Percentiles rank a stretch among this genome's conserved stretches.
phyloP scores from a whole-genome alignment of 2,888 invertebrate species.

The Epistrophella euchroma region DNA sequence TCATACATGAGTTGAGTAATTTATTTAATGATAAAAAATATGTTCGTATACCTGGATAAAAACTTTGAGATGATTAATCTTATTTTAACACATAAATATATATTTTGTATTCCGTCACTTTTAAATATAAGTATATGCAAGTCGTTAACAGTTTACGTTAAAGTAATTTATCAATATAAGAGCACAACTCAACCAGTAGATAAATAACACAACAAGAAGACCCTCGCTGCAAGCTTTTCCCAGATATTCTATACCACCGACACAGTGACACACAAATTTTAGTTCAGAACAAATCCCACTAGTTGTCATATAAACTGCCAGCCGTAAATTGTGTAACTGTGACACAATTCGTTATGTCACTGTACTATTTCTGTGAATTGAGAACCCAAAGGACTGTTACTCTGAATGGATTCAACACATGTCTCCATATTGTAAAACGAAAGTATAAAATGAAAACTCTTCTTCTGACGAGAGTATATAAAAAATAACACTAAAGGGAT shows the following conservation, averaged over 20 bases:
- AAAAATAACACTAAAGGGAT: conserved; percentile 34
- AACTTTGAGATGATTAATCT: too few relatives aligned
- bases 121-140: too few relatives aligned
- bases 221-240: background rate
- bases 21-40: too few relatives aligned
- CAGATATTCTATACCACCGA: background rate
- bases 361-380: conserved; percentile 36
- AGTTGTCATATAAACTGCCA: conserved; percentile 62
- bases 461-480: background rate
- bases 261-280: background rate
- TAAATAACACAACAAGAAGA: background rate
- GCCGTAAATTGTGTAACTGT: conserved; percentile 61
- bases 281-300: conserved; percentile 40
- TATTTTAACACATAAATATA: too few relatives aligned
- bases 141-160: too few relatives aligned
- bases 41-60: too few relatives aligned
- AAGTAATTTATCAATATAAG: too few relatives aligned
- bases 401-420: conserved; percentile 67
- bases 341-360: conserved; percentile 64
- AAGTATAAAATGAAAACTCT: conserved; percentile 19
- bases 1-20: too few relatives aligned
- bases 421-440: conserved; percentile 23
- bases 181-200: too few relatives aligned
- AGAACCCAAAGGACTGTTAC: conserved; percentile 38
- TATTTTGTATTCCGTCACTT: too few relatives aligned